Conservation (phyloP, 2,797 vertebrate species). For the Chrosomus eos region DNA sequence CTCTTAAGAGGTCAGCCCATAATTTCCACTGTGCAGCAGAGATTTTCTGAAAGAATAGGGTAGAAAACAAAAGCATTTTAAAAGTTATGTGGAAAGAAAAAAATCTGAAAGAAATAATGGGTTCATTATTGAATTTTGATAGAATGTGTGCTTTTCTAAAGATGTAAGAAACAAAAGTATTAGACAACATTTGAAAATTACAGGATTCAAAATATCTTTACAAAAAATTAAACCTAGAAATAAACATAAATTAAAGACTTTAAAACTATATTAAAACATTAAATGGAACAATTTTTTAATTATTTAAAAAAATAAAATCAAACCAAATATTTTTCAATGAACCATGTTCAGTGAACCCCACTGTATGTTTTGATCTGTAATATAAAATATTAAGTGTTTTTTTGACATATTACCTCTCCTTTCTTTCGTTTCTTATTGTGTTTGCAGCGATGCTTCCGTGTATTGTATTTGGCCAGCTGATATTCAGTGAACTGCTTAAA, state of each 20-base stretch:
- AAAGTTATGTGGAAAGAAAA: neutral
- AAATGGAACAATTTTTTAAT: neutral
- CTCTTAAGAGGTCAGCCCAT: conserved; percentile 67
- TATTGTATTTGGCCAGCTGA: conserved; percentile 92
- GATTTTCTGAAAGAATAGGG: conserved; percentile 61
- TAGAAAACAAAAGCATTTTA: neutral
- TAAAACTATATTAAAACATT: neutral
- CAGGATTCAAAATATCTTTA: neutral
- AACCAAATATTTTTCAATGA: neutral
- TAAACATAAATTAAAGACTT: neutral
- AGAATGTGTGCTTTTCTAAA: neutral
- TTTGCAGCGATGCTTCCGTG: conserved; percentile 84
- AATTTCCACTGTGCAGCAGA: conserved; percentile 44
- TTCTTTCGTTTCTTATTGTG: conserved; percentile 64
- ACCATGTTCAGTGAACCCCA: neutral
- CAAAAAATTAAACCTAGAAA: neutral
- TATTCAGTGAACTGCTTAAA: conserved; percentile 89
- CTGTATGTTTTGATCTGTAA: neutral
- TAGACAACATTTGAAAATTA: neutral
- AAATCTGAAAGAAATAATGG: neutral
- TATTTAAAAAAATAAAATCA: neutral
- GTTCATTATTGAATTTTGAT: neutral
- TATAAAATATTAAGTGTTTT: neutral
- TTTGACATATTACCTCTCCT: conserved; percentile 62
- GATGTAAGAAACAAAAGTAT: neutral